A percentile compares a stretch with the other conserved stretches of the same genome.
Conservation (phyloP, 1,140 invertebrate genomes). For the Batillaria attramentaria region DNA sequence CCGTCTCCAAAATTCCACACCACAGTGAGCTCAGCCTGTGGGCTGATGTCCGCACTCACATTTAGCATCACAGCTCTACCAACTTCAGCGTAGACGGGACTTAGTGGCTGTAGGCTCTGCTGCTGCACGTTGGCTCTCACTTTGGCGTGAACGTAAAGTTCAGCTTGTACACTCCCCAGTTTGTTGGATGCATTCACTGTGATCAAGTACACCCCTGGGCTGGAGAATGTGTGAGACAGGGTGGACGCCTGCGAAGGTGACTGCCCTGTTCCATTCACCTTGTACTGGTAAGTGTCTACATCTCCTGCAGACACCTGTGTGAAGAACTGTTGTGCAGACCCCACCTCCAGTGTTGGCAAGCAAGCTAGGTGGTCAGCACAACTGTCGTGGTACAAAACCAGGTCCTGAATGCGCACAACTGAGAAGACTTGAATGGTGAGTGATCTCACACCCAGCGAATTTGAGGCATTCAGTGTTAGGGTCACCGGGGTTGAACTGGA, state of each 20-base stretch:
- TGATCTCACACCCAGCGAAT: slow-evolving; percentile 23
- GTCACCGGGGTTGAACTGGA: background rate
- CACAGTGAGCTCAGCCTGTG: slow-evolving; percentile 35
- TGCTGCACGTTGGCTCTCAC: slow-evolving; percentile 22
- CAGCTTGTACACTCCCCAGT: slow-evolving; percentile 3
- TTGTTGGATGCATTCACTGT: slow-evolving; percentile 27
- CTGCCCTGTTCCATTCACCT: background rate
- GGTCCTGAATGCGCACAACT: slow-evolving; percentile 10
- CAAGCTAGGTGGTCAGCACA: background rate
- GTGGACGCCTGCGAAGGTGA: background rate
- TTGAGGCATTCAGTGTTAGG: slow-evolving; percentile 33
- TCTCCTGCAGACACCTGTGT: background rate
- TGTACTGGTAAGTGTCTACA: slow-evolving; percentile 15
- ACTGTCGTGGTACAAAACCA: slow-evolving; percentile 7
- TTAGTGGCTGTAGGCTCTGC: background rate
- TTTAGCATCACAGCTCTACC: background rate
- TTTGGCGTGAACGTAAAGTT: slow-evolving; percentile 20
- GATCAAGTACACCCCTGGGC: slow-evolving; percentile 12
- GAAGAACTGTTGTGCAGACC: slow-evolving; percentile 6
- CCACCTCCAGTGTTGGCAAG: slow-evolving; percentile 9
- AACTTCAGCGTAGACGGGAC: background rate
- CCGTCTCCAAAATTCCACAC: slow-evolving; percentile 41
- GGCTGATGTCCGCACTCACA: background rate
- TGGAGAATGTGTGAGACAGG: background rate
- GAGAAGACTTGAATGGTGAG: slow-evolving; percentile 23